Conservation (phyloP, 2,797 vertebrate genomes). For the Tokudaia muenninki region DNA sequence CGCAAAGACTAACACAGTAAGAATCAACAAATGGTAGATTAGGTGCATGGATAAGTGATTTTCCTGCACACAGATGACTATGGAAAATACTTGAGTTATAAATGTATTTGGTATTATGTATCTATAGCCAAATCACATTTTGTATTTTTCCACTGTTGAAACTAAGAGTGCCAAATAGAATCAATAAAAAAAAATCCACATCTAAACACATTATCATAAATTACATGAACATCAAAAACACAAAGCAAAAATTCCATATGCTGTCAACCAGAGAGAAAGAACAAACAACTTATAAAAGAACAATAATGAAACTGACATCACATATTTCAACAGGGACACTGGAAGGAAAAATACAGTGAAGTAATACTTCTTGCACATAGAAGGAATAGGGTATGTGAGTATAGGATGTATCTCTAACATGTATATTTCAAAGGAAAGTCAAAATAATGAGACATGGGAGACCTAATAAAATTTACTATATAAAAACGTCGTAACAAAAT, state of each 20-base stretch:
- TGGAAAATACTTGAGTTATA: conserved; percentile 24
- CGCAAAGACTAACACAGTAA: neutral
- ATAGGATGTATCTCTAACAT: conserved; percentile 3
- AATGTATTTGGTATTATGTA: neutral
- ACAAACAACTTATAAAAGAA: neutral
- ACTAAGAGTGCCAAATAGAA: conserved; percentile 39
- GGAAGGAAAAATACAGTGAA: conserved; percentile 30
- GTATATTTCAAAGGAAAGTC: conserved; percentile 22
- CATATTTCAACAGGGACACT: neutral
- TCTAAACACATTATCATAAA: conserved; percentile 48
- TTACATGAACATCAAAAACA: conserved; percentile 53
- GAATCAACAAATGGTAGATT: neutral
- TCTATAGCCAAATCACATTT: neutral
- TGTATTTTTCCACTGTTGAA: conserved; percentile 55
- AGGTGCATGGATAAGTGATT: neutral
- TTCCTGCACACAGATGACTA: neutral
- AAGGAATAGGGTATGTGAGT: neutral
- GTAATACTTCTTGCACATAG: neutral
- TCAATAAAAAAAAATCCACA: conserved; percentile 32
- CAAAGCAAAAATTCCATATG: conserved; percentile 33
- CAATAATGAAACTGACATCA: conserved; percentile 38
- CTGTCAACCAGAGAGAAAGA: neutral
- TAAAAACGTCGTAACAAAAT: neutral
- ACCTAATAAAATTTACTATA: neutral
- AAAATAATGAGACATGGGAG: neutral